phyloP scores from a whole-genome alignment of 2,797 vertebrate genomes.

The Chrysocyon brachyurus region DNA sequence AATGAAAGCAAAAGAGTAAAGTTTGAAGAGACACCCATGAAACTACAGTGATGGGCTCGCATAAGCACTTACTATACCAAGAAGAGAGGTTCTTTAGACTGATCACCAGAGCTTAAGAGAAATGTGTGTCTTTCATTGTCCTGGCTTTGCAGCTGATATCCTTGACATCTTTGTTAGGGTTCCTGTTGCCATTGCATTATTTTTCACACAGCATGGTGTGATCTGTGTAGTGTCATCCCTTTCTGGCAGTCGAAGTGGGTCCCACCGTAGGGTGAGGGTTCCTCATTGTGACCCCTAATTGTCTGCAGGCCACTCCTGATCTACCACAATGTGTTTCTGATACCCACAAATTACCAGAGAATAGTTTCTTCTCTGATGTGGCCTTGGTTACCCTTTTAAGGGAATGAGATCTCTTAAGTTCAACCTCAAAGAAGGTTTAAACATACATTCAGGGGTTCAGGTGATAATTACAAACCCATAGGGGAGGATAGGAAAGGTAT shows the following conservation, averaged over 20 bases:
- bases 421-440: not conserved
- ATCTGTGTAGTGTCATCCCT: not conserved
- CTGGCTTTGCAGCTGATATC: not conserved
- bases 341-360: not conserved
- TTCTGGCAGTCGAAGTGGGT: not conserved
- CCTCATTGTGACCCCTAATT: not conserved
- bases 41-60: not conserved
- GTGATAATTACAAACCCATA: not conserved
- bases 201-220: not conserved
- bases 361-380: not conserved
- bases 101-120: not conserved
- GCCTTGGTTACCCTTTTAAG: not conserved
- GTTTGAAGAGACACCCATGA: not conserved
- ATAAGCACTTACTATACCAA: not conserved
- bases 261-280: not conserved
- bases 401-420: not conserved
- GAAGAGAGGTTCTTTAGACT: constrained; percentile 2
- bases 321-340: not conserved
- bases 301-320: not conserved
- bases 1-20: not conserved
- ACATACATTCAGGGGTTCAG: not conserved
- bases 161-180: not conserved
- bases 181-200: not conserved
- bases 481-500: not conserved
- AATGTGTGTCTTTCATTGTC: not conserved